Evolutionary conservation across 2,888 invertebrate species (phyloP), one percentile per base, ranked within the genome.

Genomic region (Eupithecia tripunctaria): DNA sequence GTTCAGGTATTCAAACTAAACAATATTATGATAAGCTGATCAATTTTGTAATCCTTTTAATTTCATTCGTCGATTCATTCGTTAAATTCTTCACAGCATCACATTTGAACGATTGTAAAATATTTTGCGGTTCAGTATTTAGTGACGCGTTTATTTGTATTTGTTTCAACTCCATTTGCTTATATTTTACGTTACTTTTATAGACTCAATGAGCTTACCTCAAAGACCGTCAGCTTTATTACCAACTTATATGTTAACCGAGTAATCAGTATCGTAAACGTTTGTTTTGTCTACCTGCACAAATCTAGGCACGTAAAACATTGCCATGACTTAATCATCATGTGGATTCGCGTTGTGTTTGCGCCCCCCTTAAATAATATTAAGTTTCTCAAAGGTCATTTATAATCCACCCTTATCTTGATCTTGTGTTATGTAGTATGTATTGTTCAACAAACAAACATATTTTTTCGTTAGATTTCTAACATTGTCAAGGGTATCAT

Each of bases 1-100:
- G 64, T 75, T 74, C 60, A 21, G 36, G 66, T 67, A 25, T 66
- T 29, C 12, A 41, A 66, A 63, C 62, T 67, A 67, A 66, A 59
- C 47, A 63, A 59, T 68, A 70, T 66, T 73, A 66, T 72, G 43
- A 41, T 10, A 38, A 63, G 21, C 71, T 15, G 62, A n/a, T 36
- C 14, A 38, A 62, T 63, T 63, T 63, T 63, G 36, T 63, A 62
- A 36, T 62, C 21, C 36, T 36, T 63, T 36, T 21, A 12, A n/a
- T n/a, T 63, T n/a, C 5, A 36, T 36, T 10, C 18, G 6, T 63
- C n/a, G 63, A 64, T 64, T 64, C 64, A 64, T 12, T n/a, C 32
- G 1, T 38, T 63, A 10, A 32, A 32, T 63, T 32, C 36, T 62
- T 29, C 18, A 60, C 18, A 60, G 60, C 36, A 10, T 63, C n/a